phyloP scores from a whole-genome alignment of 2,797 vertebrate species.

The Huso huso region DNA sequence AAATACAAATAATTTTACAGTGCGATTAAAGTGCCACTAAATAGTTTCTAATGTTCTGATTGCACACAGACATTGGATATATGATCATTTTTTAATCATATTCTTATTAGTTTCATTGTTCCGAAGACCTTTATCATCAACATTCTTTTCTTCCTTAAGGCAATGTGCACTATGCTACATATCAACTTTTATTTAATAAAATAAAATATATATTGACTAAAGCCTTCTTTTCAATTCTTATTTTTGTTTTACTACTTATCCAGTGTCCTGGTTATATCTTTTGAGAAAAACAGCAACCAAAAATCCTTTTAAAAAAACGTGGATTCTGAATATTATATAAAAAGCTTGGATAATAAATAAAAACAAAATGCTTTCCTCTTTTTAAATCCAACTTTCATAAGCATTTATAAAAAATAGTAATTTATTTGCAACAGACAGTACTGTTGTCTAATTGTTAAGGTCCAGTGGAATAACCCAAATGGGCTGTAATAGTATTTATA shows the following conservation, averaged over 20 bases:
- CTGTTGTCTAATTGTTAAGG: too few species aligned
- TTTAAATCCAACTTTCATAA: too few species aligned
- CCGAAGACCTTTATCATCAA: neutral
- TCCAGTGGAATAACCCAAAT: too few species aligned
- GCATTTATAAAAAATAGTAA: too few species aligned
- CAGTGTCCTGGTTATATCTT: too few species aligned
- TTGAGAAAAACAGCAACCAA: too few species aligned
- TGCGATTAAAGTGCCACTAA: conserved; percentile 24
- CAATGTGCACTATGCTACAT: neutral
- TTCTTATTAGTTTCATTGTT: conserved; percentile 9
- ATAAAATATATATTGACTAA: neutral
- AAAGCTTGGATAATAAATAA: too few species aligned
- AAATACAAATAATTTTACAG: conserved; percentile 43
- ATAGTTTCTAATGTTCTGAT: conserved; percentile 2
- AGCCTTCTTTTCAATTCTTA: neutral
- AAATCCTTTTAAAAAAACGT: too few species aligned
- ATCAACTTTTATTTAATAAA: neutral
- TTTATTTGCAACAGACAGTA: too few species aligned
- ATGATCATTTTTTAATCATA: neutral
- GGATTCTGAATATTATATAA: too few species aligned
- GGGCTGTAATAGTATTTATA: too few species aligned
- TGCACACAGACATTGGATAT: conserved; percentile 9
- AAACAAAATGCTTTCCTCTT: too few species aligned
- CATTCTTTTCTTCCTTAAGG: neutral
- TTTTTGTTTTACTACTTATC: neutral